Evolutionary conservation across 37 sponge, comb jelly and placozoan genomes (phyloP).

Genomic region (Crambe crambe): DNA sequence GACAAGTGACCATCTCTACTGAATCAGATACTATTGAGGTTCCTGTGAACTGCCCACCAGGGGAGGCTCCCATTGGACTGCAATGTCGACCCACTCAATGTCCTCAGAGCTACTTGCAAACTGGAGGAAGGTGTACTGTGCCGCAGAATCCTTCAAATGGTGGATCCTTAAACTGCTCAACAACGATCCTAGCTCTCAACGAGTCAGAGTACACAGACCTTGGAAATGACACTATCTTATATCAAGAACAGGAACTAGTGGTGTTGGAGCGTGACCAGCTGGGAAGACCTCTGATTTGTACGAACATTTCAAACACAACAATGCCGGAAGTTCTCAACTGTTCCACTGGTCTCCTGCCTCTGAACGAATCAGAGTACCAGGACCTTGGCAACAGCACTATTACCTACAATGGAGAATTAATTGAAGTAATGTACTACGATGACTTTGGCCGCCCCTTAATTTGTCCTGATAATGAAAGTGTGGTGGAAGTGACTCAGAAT

Average conservation of each 20-base stretch:
- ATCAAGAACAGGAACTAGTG: background rate
- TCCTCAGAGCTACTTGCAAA: background rate
- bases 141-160: background rate
- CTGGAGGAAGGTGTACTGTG: constrained; percentile 19
- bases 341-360: too few relatives aligned
- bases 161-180: background rate
- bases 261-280: background rate
- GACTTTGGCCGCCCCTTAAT: background rate
- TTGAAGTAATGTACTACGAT: background rate
- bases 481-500: too few relatives aligned
- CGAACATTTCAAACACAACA: background rate
- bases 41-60: background rate
- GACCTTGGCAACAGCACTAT: constrained; percentile 2
- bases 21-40: background rate
- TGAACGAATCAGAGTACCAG: constrained; percentile 1
- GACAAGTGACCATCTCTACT: constrained; percentile 4
- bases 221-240: constrained; percentile 3
- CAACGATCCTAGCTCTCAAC: constrained; percentile 10
- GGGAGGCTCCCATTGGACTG: too few relatives aligned
- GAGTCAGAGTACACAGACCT: constrained; percentile 14
- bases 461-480: background rate
- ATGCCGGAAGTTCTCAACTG: constrained; percentile 26
- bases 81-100: constrained; percentile 6
- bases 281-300: constrained; percentile 2
- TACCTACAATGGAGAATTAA: background rate